These are phyloP conservation scores for Ceraclea dissimilis DNA, from an alignment of 2,888 invertebrate genomes.

Conservation along the genomic window DNA sequence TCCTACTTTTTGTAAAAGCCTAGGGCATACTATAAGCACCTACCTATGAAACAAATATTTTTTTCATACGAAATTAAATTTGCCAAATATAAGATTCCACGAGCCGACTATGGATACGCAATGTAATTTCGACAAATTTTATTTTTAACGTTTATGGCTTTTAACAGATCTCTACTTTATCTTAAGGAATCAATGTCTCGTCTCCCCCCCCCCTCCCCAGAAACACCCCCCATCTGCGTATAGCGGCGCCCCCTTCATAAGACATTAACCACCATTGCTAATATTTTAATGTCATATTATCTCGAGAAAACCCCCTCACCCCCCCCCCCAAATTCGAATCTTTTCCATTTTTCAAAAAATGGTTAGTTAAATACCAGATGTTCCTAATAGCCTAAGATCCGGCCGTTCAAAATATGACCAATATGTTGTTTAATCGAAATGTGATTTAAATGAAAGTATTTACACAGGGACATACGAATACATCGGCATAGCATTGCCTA, in stretches of 20 bases:
- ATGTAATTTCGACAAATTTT: conserved; percentile 13
- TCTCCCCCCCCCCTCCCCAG: conserved; percentile 7
- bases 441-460: too few species aligned
- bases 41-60: too few species aligned
- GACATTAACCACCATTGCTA: conserved; percentile 6
- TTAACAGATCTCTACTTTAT: conserved; percentile 21
- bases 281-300: conserved; percentile 5
- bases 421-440: too few species aligned
- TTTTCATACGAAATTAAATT: too few species aligned
- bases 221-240: conserved; percentile 1
- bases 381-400: too few species aligned
- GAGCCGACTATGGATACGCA: conserved; percentile 10
- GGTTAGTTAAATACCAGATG: conserved; percentile 20
- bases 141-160: conserved; percentile 23
- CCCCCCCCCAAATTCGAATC: not conserved
- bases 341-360: conserved; percentile 2
- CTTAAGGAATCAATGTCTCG: conserved; percentile 24
- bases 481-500: too few species aligned
- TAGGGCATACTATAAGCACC: too few species aligned
- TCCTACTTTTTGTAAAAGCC: too few species aligned
- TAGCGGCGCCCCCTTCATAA: not conserved
- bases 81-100: too few species aligned
- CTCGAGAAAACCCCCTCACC: not conserved
- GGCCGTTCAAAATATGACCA: too few species aligned
- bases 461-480: too few species aligned